These are phyloP conservation scores for Lampropteryx suffumata DNA, from an alignment of 2,888 invertebrate species.

Conservation along the genomic window DNA sequence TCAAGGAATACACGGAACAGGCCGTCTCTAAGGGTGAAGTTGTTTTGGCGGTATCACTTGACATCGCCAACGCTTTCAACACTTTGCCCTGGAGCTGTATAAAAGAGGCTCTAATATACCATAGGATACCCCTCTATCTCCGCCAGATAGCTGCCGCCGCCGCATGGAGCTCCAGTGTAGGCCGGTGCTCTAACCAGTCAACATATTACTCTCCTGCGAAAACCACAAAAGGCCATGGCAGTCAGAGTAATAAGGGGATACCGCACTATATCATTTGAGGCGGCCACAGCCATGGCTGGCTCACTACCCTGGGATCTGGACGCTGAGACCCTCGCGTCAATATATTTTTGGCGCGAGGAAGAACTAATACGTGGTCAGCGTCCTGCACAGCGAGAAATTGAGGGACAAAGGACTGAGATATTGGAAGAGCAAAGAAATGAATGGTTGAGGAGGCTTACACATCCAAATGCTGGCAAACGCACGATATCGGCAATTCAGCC, in stretches of 20 bases:
- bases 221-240: background rate
- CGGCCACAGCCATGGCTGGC: conserved; percentile 9
- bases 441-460: too few species aligned
- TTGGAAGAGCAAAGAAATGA: too few species aligned
- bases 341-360: too few species aligned
- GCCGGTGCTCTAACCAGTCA: background rate
- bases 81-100: too few species aligned
- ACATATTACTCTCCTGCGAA: background rate
- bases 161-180: background rate
- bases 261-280: conserved; percentile 15
- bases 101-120: background rate
- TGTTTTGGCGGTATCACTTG: background rate
- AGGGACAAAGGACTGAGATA: too few species aligned
- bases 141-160: background rate
- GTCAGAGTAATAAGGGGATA: conserved; percentile 4
- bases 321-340: background rate
- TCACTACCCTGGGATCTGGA: conserved; percentile 17
- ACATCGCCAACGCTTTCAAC: too few species aligned
- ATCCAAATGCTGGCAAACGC: too few species aligned
- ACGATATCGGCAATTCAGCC: too few species aligned
- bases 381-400: too few species aligned
- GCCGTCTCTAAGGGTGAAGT: background rate
- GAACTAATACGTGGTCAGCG: too few species aligned
- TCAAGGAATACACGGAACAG: background rate
- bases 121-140: background rate